Conservation (phyloP, 2,797 vertebrate species). For the Adelosebastes latens region DNA sequence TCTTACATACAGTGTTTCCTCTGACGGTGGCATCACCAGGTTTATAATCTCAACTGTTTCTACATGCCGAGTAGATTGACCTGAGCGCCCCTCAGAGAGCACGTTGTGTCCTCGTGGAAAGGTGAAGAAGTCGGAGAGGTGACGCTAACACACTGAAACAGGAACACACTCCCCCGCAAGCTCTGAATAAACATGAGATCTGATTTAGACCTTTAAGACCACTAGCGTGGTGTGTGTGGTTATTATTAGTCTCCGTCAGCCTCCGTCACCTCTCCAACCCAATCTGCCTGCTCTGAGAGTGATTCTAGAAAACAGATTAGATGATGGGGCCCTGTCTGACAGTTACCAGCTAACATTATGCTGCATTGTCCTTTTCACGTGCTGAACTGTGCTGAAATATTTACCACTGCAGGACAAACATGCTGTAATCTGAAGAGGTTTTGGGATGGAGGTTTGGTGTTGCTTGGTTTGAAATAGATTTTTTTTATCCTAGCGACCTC, state of each 20-base stretch:
- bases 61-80: background rate
- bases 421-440: no score
- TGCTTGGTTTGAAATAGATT: background rate
- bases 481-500: background rate
- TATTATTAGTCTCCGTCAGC: background rate
- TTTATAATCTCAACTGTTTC: background rate
- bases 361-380: background rate
- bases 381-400: background rate
- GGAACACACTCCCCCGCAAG: constrained; percentile 1
- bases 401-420: background rate
- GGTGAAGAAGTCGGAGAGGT: background rate
- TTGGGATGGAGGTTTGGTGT: background rate
- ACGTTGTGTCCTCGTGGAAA: background rate
- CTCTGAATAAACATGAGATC: constrained; percentile 5
- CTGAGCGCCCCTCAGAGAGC: background rate
- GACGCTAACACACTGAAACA: background rate
- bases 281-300: background rate
- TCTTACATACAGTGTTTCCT: no score
- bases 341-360: background rate
- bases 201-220: background rate
- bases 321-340: no score
- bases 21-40: no score
- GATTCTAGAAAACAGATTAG: background rate
- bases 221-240: background rate
- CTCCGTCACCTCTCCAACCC: background rate